Conservation (phyloP, 2,113 vertebrate genomes). For the Pelodiscus sinensis region DNA sequence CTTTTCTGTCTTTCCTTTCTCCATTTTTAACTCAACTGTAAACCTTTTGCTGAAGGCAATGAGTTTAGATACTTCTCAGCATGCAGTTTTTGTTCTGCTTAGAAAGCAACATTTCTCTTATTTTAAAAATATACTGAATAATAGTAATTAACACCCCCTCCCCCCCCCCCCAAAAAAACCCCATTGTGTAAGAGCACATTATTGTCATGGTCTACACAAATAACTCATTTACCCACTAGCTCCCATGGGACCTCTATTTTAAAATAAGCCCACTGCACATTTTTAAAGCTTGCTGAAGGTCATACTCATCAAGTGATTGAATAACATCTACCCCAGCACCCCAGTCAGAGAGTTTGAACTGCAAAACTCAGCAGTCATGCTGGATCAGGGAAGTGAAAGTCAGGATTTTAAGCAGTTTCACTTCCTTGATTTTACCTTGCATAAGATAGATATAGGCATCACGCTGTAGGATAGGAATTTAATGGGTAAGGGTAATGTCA, state of each 20-base stretch:
- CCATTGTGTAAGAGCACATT: not conserved
- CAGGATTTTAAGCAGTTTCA: not conserved
- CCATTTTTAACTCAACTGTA: not conserved
- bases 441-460: not conserved
- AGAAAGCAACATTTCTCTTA: not conserved
- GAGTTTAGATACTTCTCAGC: not conserved
- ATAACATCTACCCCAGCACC: accelerated
- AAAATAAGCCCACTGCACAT: not conserved
- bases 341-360: not conserved
- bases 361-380: not conserved
- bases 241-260: not conserved
- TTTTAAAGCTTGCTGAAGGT: not conserved
- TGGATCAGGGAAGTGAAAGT: slow-evolving; percentile 50
- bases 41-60: not conserved
- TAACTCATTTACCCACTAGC: not conserved
- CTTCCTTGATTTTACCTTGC: slow-evolving; percentile 19
- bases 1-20: not conserved
- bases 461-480: not conserved
- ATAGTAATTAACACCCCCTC: not conserved
- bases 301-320: not conserved
- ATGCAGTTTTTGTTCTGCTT: not conserved
- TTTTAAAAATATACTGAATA: not conserved
- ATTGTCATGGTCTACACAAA: accelerated
- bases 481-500: not conserved
- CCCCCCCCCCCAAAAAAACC: not conserved